Percentiles rank a stretch among this genome's conserved stretches.
phyloP scores from a whole-genome alignment of 2,888 invertebrate genomes.

The Pandemis corylana region DNA sequence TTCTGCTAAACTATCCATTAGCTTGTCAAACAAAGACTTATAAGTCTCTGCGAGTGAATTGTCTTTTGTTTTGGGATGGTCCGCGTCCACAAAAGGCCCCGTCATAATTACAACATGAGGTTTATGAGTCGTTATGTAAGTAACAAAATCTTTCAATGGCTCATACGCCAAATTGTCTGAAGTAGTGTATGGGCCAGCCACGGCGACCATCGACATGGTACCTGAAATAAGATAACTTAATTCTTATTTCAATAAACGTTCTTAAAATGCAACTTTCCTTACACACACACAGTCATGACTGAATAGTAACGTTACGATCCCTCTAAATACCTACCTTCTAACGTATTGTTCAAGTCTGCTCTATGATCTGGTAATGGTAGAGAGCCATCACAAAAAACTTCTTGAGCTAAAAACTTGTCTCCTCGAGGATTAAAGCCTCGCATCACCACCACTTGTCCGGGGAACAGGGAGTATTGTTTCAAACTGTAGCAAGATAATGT shows the following conservation, averaged over 20 bases:
- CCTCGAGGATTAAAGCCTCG: conserved; percentile 90
- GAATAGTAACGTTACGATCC: background rate
- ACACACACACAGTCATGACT: background rate
- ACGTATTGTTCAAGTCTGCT: conserved; percentile 66
- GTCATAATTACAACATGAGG: conserved; percentile 93
- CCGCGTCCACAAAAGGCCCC: conserved; percentile 93
- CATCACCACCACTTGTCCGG: conserved; percentile 91
- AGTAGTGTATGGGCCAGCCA: conserved; percentile 93
- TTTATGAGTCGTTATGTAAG: conserved; percentile 86
- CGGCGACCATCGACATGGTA: conserved; percentile 88
- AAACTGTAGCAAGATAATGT: conserved; percentile 56
- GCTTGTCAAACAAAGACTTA: conserved; percentile 90
- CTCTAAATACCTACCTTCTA: conserved; percentile 59
- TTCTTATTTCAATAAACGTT: background rate
- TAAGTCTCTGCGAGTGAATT: conserved; percentile 87
- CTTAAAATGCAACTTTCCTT: background rate
- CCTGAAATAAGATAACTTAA: conserved; percentile 60
- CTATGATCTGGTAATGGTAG: conserved; percentile 60
- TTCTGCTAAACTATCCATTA: conserved; percentile 87
- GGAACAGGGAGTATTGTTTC: conserved; percentile 88
- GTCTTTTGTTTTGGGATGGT: conserved; percentile 86
- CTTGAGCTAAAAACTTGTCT: conserved; percentile 87
- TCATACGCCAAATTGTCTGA: conserved; percentile 91
- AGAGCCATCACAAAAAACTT: conserved; percentile 85
- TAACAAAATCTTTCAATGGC: conserved; percentile 91